Conservation (phyloP, 1,140 invertebrate genomes). For the Brachionus calyciflorus region DNA sequence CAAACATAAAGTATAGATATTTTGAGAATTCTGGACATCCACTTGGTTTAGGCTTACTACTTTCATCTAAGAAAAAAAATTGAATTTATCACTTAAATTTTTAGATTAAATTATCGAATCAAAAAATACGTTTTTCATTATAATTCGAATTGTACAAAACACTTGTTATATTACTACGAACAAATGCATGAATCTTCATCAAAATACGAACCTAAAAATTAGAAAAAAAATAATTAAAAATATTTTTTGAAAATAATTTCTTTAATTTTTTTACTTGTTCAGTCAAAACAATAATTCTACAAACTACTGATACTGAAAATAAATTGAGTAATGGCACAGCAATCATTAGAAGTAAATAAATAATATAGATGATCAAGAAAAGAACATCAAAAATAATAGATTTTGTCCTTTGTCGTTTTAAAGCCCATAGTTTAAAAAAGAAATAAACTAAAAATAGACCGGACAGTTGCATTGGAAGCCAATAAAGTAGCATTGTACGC, state of each 20-base stretch:
- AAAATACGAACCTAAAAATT: slow-evolving; percentile 68
- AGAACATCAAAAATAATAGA: slow-evolving; percentile 16
- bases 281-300: slow-evolving; percentile 54
- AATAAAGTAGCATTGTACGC: slow-evolving; percentile 62
- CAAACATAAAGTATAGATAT: slow-evolving; percentile 81
- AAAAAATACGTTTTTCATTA: slow-evolving; percentile 2
- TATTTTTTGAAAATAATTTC: not conserved
- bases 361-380: not conserved
- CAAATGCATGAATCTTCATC: slow-evolving; percentile 81
- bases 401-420: not conserved
- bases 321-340: slow-evolving; percentile 51
- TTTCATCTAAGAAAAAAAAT: slow-evolving; percentile 7
- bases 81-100: too few species aligned
- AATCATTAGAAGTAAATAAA: slow-evolving; percentile 11
- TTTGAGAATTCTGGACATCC: slow-evolving; percentile 69
- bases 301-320: not conserved
- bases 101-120: not conserved
- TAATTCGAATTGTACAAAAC: slow-evolving; percentile 23
- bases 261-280: slow-evolving; percentile 64
- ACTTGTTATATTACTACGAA: slow-evolving; percentile 68
- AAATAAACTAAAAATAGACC: slow-evolving; percentile 63
- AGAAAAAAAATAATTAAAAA: not conserved
- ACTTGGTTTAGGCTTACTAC: not conserved
- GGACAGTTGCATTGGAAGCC: slow-evolving; percentile 64
- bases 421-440: slow-evolving; percentile 63